Base-by-base conservation (phyloP, 2,888 invertebrate species). In the Drosophila kanekoi region DNA sequence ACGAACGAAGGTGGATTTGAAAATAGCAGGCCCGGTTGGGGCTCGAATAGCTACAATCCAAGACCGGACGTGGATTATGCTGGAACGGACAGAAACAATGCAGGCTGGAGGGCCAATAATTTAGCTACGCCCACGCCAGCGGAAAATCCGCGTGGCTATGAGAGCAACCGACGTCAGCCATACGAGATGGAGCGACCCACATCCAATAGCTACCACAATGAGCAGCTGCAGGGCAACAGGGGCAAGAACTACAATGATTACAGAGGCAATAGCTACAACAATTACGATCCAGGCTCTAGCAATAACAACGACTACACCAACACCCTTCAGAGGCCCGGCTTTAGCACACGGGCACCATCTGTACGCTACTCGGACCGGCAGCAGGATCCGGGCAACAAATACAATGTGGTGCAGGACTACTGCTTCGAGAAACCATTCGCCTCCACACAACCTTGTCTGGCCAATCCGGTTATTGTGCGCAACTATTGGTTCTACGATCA, bases 401-500 rank as follows among this genome's bases (percentile, higher is more conserved):
- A 81, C 23, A 69, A 74, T 28, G 73, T 86, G 3, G 64, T 89
- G 1, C 90, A 90, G 47, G 68, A 87, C 10, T 90, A 87, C 45
- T 89, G 89, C 51, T 86, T 70, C 11, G 62, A 75, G 41, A 90
- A 87, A 16, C 89, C 89, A 0, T 67, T 48, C 10, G 80, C 79
- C 10, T 86, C 80, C 0, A 63, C 67, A 0, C 16, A 47, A 0
- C 80, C 68, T 0, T 91, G 91, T 35, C 43, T 77, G 23, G 81
- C 72, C 4, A 74, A 67, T 47, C 83, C 77, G 3, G 66, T 83
- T 0, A 49, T 78, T 1, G 38, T 79, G 0, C 65, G 80, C 4
- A 91, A 91, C 33, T 91, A 66, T 61, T 91, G 91, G 91, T 91
- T 89, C 62, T 91, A 88, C 57, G 91, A 91, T 61, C 84, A 89